phyloP scores from a whole-genome alignment of 1,140 invertebrate species.

The Drosophila eugracilis region DNA sequence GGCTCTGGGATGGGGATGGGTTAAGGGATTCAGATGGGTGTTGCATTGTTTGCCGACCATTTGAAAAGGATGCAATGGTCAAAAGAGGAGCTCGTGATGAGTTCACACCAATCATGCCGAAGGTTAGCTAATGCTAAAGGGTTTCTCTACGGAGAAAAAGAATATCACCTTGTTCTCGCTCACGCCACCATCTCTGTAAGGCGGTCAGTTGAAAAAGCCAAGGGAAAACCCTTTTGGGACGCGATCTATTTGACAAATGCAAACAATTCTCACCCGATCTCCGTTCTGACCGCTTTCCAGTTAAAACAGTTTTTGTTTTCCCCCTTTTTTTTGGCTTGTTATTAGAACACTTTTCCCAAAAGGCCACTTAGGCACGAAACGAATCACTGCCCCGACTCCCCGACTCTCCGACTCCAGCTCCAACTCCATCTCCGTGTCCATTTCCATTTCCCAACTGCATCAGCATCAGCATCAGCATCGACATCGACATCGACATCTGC shows the following conservation, averaged over 20 bases:
- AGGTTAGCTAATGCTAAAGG: slow-evolving; percentile 24
- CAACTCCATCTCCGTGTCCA: slow-evolving; percentile 4
- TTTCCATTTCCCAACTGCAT: slow-evolving; percentile 50
- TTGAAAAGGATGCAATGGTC: slow-evolving; percentile 66
- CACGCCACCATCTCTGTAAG: slow-evolving; percentile 2
- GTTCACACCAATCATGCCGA: slow-evolving; percentile 35
- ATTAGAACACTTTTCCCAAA: slow-evolving; percentile 80
- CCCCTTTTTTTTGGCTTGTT: slow-evolving; percentile 61
- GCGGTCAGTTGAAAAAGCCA: slow-evolving; percentile 56
- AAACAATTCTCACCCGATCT: slow-evolving; percentile 63
- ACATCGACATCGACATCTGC: slow-evolving; percentile 40
- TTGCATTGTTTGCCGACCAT: slow-evolving; percentile 74
- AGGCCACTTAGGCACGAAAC: slow-evolving; percentile 80
- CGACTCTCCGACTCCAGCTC: not conserved
- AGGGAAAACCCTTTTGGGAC: slow-evolving; percentile 50
- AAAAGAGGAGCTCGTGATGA: slow-evolving; percentile 40
- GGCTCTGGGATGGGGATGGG: slow-evolving; percentile 15
- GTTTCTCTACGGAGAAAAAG: slow-evolving; percentile 11
- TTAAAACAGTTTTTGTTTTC: slow-evolving; percentile 59
- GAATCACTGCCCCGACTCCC: slow-evolving; percentile 12
- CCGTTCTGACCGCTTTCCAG: slow-evolving; percentile 50
- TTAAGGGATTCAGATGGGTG: slow-evolving; percentile 33
- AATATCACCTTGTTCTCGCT: not conserved
- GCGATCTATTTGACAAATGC: slow-evolving; percentile 79
- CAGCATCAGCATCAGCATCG: slow-evolving; percentile 26